phyloP scores from a whole-genome alignment of 1,140 invertebrate species.

The Trinorchestia longiramus region DNA sequence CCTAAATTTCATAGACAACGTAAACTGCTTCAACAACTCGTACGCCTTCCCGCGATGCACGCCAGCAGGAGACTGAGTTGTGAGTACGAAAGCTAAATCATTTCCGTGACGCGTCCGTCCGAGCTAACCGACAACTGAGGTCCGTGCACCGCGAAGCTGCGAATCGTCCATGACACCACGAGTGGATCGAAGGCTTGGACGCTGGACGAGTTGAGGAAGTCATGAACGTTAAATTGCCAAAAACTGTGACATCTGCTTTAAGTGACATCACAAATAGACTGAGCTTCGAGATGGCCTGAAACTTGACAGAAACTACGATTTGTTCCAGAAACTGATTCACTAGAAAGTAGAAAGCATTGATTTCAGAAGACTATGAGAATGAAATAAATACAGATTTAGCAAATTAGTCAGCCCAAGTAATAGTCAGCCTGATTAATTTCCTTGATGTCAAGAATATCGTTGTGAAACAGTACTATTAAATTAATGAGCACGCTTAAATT shows the following conservation, averaged over 20 bases:
- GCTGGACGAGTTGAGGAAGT: not conserved
- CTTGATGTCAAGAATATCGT: too few relatives aligned
- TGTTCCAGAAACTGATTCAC: too few relatives aligned
- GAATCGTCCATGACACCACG: not conserved
- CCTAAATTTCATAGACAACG: not conserved
- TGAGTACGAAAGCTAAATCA: too few relatives aligned
- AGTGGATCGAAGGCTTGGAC: not conserved
- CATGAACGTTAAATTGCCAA: not conserved
- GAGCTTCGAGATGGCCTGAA: not conserved
- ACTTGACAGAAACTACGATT: too few relatives aligned
- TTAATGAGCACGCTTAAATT: too few relatives aligned
- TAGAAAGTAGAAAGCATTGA: too few relatives aligned
- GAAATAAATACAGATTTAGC: too few relatives aligned
- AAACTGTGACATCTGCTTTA: not conserved
- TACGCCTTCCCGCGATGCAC: not conserved
- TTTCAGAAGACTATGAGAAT: too few relatives aligned
- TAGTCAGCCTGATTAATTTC: too few relatives aligned
- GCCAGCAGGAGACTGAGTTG: not conserved
- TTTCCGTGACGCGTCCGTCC: not conserved
- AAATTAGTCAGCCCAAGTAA: too few relatives aligned
- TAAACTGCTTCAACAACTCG: not conserved
- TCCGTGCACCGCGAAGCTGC: not conserved
- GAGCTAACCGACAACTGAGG: not conserved
- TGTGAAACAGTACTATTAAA: too few relatives aligned
- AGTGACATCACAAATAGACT: not conserved